phyloP scores from a whole-genome alignment of 2,797 vertebrate species.

The Darevskia mixta region DNA sequence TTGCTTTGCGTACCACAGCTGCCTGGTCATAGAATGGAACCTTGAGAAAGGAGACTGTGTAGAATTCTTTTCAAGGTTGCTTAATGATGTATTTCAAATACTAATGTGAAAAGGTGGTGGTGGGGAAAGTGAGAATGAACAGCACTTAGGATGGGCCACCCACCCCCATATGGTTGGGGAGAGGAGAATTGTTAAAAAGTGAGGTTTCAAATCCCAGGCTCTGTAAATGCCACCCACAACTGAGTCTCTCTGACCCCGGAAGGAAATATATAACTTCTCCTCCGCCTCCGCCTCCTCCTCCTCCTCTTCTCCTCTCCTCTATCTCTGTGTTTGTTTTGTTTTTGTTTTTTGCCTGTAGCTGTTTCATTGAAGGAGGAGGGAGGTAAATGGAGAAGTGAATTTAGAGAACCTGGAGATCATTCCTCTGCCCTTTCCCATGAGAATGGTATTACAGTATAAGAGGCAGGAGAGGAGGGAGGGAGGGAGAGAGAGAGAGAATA shows the following conservation, averaged over 20 bases:
- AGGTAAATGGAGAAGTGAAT: conserved; percentile 11
- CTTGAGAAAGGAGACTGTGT: conserved; percentile 40
- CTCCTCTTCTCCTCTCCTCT: background rate
- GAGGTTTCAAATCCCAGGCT: conserved; percentile 48
- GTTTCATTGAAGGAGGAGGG: rapidly evolving
- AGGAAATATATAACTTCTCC: background rate
- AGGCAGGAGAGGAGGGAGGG: conserved; percentile 55
- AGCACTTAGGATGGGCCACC: conserved; percentile 48
- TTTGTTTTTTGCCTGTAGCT: conserved; percentile 32
- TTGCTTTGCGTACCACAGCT: background rate
- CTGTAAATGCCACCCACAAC: conserved; percentile 55
- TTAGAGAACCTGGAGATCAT: conserved; percentile 56
- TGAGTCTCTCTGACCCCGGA: conserved; percentile 39
- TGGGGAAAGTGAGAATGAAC: conserved; percentile 6
- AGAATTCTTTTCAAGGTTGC: conserved; percentile 36
- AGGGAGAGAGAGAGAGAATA: background rate
- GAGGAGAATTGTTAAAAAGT: background rate
- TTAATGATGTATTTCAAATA: conserved; percentile 43
- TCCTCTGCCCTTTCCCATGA: conserved; percentile 69
- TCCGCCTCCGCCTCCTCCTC: background rate
- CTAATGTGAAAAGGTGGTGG: background rate
- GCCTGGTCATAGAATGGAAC: conserved; percentile 9
- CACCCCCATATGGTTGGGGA: conserved; percentile 25
- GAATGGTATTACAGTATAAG: conserved; percentile 57
- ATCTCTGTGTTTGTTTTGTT: no score